Percentiles rank a stretch among this genome's conserved stretches.
These are phyloP conservation scores for Drosophila nigrodunni DNA, from an alignment of 1,140 invertebrate genomes.

Conservation along the genomic window DNA sequence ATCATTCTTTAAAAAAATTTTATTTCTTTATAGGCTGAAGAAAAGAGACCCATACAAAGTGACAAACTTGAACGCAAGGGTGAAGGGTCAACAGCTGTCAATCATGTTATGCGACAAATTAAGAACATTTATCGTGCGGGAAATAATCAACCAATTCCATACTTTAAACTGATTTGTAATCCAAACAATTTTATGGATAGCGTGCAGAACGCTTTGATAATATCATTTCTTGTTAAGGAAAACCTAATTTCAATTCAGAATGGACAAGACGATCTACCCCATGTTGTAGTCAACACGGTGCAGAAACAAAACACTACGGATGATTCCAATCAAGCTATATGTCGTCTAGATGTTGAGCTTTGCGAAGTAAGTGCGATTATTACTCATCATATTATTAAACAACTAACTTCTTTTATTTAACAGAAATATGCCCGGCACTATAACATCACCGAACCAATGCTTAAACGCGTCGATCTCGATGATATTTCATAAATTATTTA, in stretches of 20 bases:
- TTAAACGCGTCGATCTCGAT: conserved; percentile 41
- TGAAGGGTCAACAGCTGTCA: conserved; percentile 60
- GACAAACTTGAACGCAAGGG: conserved; percentile 71
- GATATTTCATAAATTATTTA: conserved; percentile 9
- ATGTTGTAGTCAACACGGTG: conserved; percentile 33
- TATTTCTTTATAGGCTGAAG: conserved; percentile 37
- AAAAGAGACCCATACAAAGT: conserved; percentile 61
- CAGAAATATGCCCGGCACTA: conserved; percentile 59
- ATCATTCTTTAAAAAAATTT: too few species aligned
- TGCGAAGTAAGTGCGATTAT: conserved; percentile 46
- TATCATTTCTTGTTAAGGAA: conserved; percentile 69
- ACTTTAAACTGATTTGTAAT: conserved; percentile 70
- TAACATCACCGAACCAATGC: conserved; percentile 50
- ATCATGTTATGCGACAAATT: conserved; percentile 51
- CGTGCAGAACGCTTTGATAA: conserved; percentile 65
- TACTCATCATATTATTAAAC: background rate
- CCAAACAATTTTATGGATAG: conserved; percentile 68
- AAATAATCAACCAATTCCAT: conserved; percentile 62
- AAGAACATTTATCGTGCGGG: conserved; percentile 44
- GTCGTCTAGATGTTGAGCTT: conserved; percentile 49
- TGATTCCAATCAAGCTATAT: conserved; percentile 51
- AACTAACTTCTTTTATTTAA: conserved; percentile 21
- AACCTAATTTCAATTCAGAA: conserved; percentile 50
- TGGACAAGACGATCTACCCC: conserved; percentile 55
- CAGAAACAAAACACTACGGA: background rate